Base-by-base conservation (phyloP, 2,888 invertebrate genomes). In the Alcis repandata region DNA sequence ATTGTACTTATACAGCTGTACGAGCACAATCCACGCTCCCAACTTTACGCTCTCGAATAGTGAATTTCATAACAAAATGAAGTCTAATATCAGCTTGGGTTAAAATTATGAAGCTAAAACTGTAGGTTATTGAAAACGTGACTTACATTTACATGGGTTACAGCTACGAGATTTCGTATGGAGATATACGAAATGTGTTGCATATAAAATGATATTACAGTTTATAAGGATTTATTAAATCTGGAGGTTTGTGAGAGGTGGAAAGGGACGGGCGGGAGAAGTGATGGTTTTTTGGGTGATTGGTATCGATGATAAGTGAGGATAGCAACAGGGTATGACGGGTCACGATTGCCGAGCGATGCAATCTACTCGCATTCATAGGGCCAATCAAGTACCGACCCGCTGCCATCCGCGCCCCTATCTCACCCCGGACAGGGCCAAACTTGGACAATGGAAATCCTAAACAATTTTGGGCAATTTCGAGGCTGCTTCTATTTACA, bases 71-170 rank as follows among this genome's bases (percentile, higher is more conserved):
- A 89, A 90, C 90, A 88, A 89, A 90, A 91, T 91, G 90, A 89
- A 90, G 85, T 90, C 86, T 90, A 89, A 92, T 91, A 92, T 90
- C 87, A 88, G 88, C 83, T 80, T 77, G 90, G 89, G 91, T 89
- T 91, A 86, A 92, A 92, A 92, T 92, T 92, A 92, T 92, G 92
- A 92, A 91, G 91, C 91, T 91, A 90, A 92, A 92, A 92, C 91
- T 91, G 92, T 89, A 90, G 88, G 91, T 92, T 93, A 93, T 93
- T 93, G 92, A 92, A 93, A 90, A 92, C 92, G 92, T 93, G 92
- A 91, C 92, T 90, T 90, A 92, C 92, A 92, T 92, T 91, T 91
- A 91, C 90, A 91, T 89, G 82, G 88, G 83, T 83, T 82, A 82
- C 85, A 82, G 85, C 82, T 86, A 87, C 84, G 78, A 86, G 84